Conservation (phyloP, 2,797 vertebrate genomes). For the Enoplosus armatus region DNA sequence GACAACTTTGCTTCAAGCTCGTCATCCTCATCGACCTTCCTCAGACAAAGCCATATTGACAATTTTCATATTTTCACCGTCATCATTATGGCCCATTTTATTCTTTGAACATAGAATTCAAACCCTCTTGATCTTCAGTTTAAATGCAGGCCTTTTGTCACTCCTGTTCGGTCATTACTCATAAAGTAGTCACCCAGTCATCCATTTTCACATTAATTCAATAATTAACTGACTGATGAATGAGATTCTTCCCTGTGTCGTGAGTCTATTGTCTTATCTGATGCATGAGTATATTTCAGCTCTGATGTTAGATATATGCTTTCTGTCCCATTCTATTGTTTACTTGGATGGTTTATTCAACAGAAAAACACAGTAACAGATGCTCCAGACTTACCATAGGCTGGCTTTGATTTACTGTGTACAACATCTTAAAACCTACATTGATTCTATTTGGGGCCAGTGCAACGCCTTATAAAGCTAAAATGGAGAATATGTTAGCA, state of each 20-base stretch:
- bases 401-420: not conserved
- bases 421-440: not conserved
- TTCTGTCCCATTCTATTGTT: not conserved
- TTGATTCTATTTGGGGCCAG: not conserved
- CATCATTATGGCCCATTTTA: constrained; percentile 13
- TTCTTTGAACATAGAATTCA: constrained; percentile 19
- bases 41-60: constrained; percentile 18
- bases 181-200: constrained; percentile 11
- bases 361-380: not conserved
- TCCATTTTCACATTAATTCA: constrained; percentile 13
- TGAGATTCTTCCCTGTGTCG: not conserved
- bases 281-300: not conserved
- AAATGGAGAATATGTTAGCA: not conserved
- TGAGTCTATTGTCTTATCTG: not conserved
- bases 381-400: no score
- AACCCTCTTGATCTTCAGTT: constrained; percentile 15
- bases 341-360: not conserved
- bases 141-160: constrained; percentile 17
- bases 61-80: constrained; percentile 3
- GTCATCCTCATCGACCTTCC: not conserved
- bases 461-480: not conserved
- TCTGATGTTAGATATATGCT: not conserved
- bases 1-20: constrained; percentile 6
- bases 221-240: constrained; percentile 20
- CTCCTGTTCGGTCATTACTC: constrained; percentile 7